Base-by-base conservation (phyloP, 2,888 invertebrate genomes). In the Stegana nigrithorax region DNA sequence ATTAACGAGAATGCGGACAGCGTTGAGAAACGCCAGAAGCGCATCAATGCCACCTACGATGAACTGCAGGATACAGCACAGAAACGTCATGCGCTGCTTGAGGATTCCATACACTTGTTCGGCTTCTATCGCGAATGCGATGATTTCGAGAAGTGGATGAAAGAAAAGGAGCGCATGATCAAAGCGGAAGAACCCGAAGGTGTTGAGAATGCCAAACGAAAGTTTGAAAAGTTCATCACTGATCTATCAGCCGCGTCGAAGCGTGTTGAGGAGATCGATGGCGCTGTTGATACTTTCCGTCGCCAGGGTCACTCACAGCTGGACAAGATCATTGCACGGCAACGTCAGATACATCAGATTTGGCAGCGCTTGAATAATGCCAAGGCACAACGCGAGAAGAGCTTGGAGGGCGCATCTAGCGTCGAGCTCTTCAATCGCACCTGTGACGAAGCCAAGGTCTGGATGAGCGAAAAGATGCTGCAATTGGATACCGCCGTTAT, bases 141-240 rank as follows among this genome's bases (percentile, higher is more conserved):
- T 78, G 97, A 97, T 86, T 97, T 99, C 83, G 97, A 98, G 85
- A 92, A 92, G 73, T 99, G 98, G 98, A 96, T 98, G 86, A 93
- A 92, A 76, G 98, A 98, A 70, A 97, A 97, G 85, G 97, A 97
- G 83, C 91, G 92, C 80, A 89, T 97, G 87, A 87, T 97, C 60
- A 87, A 92, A 47, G 89, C 92, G 3, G 96, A 97, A 67, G 90
- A 91, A 12, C 44, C 53, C n/a, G 96, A 97, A 69, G 94, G 93
- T 73, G 96, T 98, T 10, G 96, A 96, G 73, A 94, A 93, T 44
- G 96, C 96, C 26, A 94, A 95, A 85, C 90, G 96, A 81, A 97
- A 97, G 86, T 98, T 97, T 84, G 97, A 98, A 91, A 95, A 96
- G 87, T 94, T 98, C 85, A 90, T 98, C 26, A 97, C 97, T 0